Evolutionary conservation across 2,797 vertebrate species (phyloP).

Genomic region (Karalla daura): DNA sequence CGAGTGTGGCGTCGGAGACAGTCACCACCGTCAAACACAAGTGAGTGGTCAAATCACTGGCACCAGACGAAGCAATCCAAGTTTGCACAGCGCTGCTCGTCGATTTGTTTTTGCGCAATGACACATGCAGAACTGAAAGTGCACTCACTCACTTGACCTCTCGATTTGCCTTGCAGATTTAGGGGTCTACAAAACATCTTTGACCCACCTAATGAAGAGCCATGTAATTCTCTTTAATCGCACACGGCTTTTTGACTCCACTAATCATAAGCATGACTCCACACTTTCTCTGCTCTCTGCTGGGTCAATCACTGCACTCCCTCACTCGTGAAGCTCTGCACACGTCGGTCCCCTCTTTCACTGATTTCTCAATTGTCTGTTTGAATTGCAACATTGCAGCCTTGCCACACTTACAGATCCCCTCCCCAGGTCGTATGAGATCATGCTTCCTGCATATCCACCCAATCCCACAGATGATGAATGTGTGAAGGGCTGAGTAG

Average conservation of each 20-base stretch:
- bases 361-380: conserved; percentile 13
- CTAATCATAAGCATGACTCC: conserved; percentile 60
- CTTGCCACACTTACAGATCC: conserved; percentile 6
- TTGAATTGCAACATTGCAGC: conserved; percentile 19
- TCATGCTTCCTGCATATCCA: not conserved
- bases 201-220: conserved; percentile 76
- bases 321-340: conserved; percentile 20
- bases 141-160: conserved; percentile 59
- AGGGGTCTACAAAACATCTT: conserved; percentile 83
- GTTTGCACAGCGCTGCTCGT: conserved; percentile 13
- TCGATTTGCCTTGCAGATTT: conserved; percentile 85
- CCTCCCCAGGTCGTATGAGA: not conserved
- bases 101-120: conserved; percentile 35
- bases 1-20: conserved; percentile 93
- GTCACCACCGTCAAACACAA: conserved; percentile 96
- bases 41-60: conserved; percentile 78
- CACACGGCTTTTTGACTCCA: conserved; percentile 15
- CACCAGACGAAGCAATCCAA: not conserved
- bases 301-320: not conserved
- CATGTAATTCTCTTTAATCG: conserved; percentile 59
- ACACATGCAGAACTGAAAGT: conserved; percentile 35
- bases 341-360: conserved; percentile 18
- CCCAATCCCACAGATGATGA: conserved; percentile 1
- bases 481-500: conserved; percentile 3
- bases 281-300: not conserved